A percentile compares a stretch with the other conserved stretches of the same genome.
Evolutionary conservation across 2,113 vertebrate species (phyloP).

Genomic region (Pithys albifrons): DNA sequence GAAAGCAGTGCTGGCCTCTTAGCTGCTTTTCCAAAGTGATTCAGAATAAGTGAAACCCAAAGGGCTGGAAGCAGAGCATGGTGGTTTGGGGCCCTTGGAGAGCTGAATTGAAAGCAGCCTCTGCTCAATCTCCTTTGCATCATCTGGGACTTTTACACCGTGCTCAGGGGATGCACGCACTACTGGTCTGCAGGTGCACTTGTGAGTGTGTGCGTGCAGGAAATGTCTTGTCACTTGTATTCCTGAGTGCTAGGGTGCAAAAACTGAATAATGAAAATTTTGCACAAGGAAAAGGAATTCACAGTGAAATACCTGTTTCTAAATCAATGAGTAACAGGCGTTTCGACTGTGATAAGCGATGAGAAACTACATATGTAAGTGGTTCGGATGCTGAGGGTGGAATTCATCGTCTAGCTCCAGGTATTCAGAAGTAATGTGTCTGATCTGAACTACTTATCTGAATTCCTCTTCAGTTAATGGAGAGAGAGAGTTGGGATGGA

Average conservation of each 20-base stretch:
- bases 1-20: background rate
- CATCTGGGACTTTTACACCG: fast-evolving
- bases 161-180: background rate
- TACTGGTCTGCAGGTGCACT: background rate
- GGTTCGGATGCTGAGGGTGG: background rate
- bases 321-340: slow-evolving; percentile 6
- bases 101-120: background rate
- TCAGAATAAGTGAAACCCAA: background rate
- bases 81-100: background rate
- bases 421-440: background rate
- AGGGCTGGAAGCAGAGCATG: background rate
- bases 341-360: slow-evolving; percentile 1
- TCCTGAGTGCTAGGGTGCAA: background rate
- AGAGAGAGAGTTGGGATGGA: background rate
- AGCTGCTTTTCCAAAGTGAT: background rate
- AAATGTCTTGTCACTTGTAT: background rate
- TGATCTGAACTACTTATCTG: slow-evolving; percentile 30
- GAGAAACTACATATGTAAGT: slow-evolving; percentile 11
- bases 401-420: slow-evolving; percentile 36
- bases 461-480: slow-evolving; percentile 14
- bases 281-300: slow-evolving; percentile 34
- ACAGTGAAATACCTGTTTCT: background rate
- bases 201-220: background rate
- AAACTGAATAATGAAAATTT: background rate
- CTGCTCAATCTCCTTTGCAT: background rate